Evolutionary conservation across 2,113 vertebrate species (phyloP), one percentile per base, ranked within the genome.

Genomic region (Scolopax mira): DNA sequence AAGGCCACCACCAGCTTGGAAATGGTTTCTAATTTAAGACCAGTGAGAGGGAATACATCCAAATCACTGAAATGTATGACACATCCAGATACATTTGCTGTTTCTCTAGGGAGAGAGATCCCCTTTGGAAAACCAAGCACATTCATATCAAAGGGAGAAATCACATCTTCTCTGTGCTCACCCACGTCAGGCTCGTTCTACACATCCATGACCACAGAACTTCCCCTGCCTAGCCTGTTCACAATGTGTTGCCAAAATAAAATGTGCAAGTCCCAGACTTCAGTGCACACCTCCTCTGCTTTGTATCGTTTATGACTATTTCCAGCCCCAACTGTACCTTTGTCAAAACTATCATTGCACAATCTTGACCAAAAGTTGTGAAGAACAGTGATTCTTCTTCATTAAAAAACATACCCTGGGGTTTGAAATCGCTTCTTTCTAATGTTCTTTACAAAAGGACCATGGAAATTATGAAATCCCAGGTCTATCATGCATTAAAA

Each of bases 21-120:
- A 79, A 65, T 37, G 41, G 42, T 89, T 96, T 87, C 77, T 80
- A 61, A 85, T 77, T 96, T 69, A 65, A 44, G 78, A 58, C 7
- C 13, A 44, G 44, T 44, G 71, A 77, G 89, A 91, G 55, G 78
- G 78, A 94, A 88, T 57, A 60, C 48, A 85, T 48, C 27, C 85
- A 82, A 91, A 87, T 35, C 66, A 7, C 66, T 65, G 42, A 35
- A 67, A 81, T 7, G 28, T 11, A 27, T 7, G 11, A 55, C 49
- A 46, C 41, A 6, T 55, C 46, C 83, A 35, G 52, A 85, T 21
- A 33, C 69, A 58, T 73, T 12, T 84, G 73, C 57, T 66, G 39
- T 25, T 65, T 49, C 52, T 75, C 9, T 1, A n/a, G 37, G 10
- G 35, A 30, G 4, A 19, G 44, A 69, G 37, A 12, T 55, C 5